Evolutionary conservation across 2,888 invertebrate genomes (phyloP).

Genomic region (Bellardia bayeri): DNA sequence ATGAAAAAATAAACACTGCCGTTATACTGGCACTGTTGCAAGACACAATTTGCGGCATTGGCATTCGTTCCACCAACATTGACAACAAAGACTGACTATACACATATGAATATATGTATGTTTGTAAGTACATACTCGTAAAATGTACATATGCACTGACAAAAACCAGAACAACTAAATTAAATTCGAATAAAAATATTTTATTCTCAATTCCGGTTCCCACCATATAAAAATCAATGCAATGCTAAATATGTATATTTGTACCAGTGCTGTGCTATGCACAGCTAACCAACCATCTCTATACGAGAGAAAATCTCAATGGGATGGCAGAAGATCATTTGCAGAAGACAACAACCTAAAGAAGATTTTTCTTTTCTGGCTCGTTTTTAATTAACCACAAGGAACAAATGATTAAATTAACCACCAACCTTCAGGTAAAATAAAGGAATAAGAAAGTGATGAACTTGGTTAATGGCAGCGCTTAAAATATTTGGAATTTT

Average conservation of each 20-base stretch:
- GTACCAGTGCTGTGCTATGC: neutral
- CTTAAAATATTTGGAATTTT: conserved; percentile 10
- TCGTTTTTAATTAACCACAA: conserved; percentile 34
- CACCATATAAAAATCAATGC: conserved; percentile 51
- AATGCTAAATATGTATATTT: conserved; percentile 35
- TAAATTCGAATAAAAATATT: conserved; percentile 58
- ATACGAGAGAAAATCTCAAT: neutral
- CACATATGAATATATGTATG: conserved; percentile 4
- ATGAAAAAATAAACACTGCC: conserved; percentile 52
- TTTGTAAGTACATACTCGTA: neutral
- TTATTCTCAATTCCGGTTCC: conserved; percentile 69
- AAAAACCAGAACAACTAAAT: conserved; percentile 63
- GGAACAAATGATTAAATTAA: conserved; percentile 24
- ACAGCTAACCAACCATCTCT: neutral
- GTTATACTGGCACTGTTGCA: conserved; percentile 44
- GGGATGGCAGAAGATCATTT: neutral
- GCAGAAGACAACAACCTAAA: conserved; percentile 18
- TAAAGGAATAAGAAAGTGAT: conserved; percentile 15
- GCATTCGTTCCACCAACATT: conserved; percentile 2
- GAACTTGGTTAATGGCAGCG: neutral
- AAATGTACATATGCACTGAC: neutral
- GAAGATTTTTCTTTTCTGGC: neutral
- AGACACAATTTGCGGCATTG: conserved; percentile 8
- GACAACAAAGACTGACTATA: conserved; percentile 21
- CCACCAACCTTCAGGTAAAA: neutral